Conservation (phyloP, 1,140 invertebrate species). For the Pseudoatta argentina region DNA sequence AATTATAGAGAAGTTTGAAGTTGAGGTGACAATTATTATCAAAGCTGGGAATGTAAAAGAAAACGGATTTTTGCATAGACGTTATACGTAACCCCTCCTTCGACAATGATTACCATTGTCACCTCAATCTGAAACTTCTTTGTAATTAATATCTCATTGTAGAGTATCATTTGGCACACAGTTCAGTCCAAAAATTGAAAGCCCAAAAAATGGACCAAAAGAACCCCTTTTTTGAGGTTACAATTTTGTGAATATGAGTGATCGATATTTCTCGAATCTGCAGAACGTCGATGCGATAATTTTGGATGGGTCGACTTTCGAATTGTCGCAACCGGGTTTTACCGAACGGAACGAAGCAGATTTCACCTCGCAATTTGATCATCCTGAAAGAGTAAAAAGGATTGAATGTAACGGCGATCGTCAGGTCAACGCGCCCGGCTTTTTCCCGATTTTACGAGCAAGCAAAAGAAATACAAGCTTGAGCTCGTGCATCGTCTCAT, state of each 20-base stretch:
- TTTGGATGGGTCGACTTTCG: background rate
- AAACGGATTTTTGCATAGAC: no score
- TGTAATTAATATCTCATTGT: no score
- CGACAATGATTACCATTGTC: no score
- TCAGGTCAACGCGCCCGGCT: conserved; percentile 40
- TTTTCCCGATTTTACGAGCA: conserved; percentile 45
- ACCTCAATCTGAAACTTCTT: no score
- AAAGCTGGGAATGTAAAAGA: no score
- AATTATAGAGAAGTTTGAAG: no score
- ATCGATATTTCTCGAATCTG: background rate
- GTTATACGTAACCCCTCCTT: no score
- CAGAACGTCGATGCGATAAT: background rate
- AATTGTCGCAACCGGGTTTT: background rate
- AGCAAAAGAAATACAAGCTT: conserved; percentile 16
- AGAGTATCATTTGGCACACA: no score
- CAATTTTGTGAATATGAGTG: background rate
- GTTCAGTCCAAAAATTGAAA: no score
- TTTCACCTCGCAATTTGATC: conserved; percentile 15
- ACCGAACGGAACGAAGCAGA: background rate
- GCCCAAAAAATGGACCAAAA: no score
- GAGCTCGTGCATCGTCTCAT: background rate
- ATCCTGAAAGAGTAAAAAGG: background rate
- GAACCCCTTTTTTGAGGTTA: no score
- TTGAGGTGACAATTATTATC: no score
- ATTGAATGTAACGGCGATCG: conserved; percentile 53